Conservation (phyloP, 2,113 vertebrate species). For the Dermatemys mawii region DNA sequence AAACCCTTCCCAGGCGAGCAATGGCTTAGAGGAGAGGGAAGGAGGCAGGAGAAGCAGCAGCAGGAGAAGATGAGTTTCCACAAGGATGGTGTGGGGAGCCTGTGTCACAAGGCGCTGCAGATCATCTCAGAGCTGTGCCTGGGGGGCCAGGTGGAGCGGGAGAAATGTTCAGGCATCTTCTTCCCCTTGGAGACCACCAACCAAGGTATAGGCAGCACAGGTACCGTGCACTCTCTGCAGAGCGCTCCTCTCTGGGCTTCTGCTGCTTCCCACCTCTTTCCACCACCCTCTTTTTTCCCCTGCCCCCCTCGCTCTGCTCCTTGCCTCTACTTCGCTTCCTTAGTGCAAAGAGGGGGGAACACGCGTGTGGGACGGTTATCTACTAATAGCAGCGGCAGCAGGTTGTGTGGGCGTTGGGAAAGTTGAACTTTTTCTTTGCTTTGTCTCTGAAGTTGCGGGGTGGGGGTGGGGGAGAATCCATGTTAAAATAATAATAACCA, state of each 20-base stretch:
- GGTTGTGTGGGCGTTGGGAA: constrained; percentile 54
- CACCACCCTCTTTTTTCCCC: neutral
- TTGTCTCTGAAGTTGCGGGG: neutral
- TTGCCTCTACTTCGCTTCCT: neutral
- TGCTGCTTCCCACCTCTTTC: neutral
- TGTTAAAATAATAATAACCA: constrained; percentile 8
- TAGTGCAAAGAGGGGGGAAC: neutral
- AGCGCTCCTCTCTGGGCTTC: neutral
- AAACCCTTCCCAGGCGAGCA: constrained; percentile 58
- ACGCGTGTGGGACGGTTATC: neutral
- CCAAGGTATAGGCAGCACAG: constrained; percentile 88
- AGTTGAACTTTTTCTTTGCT: constrained; percentile 46
- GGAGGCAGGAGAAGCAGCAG: neutral
- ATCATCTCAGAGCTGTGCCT: constrained; percentile 96
- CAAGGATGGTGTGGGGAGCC: constrained; percentile 86
- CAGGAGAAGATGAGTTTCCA: constrained; percentile 84
- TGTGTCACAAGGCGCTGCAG: constrained; percentile 95
- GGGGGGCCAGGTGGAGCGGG: constrained; percentile 90
- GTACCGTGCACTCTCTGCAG: constrained; percentile 72
- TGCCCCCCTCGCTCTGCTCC: neutral
- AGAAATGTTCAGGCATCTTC: constrained; percentile 94
- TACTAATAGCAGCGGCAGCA: neutral
- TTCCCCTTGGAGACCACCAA: constrained; percentile 85
- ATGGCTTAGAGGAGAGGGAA: constrained; percentile 82
- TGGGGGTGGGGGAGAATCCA: neutral